A percentile compares a stretch with the other conserved stretches of the same genome.
These are phyloP conservation scores for Cinclus mexicanus DNA, from an alignment of 2,113 vertebrate species.

Conservation along the genomic window DNA sequence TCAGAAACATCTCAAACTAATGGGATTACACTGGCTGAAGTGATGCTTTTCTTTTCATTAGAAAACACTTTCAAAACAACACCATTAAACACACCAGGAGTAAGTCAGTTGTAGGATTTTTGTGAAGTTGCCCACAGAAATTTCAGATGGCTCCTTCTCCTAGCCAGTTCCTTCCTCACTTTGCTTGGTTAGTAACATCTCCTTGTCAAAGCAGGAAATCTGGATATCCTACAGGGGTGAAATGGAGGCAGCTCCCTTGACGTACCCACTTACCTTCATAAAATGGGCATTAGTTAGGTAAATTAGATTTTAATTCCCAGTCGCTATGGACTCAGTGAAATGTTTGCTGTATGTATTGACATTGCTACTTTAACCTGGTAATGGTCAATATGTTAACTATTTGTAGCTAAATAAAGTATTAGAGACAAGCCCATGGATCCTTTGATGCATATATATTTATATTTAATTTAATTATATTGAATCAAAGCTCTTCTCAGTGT, in stretches of 20 bases:
- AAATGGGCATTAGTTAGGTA: not conserved
- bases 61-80: not conserved
- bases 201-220: not conserved
- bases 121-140: not conserved
- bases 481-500: not conserved
- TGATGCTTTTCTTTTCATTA: not conserved
- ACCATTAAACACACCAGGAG: not conserved
- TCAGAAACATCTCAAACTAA: not conserved
- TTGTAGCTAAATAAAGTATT: not conserved
- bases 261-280: rapidly evolving
- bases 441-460: not conserved
- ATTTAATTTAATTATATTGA: not conserved
- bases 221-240: not conserved
- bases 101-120: not conserved
- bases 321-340: not conserved
- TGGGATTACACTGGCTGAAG: not conserved
- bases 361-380: not conserved
- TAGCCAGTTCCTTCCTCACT: not conserved
- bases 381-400: not conserved
- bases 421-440: rapidly evolving
- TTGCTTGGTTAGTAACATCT: not conserved
- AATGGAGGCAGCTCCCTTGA: not conserved
- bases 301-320: not conserved
- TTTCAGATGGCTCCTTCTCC: not conserved
- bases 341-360: not conserved